Base-by-base conservation (phyloP, 2,113 vertebrate species). In the Melanocharis versteri region DNA sequence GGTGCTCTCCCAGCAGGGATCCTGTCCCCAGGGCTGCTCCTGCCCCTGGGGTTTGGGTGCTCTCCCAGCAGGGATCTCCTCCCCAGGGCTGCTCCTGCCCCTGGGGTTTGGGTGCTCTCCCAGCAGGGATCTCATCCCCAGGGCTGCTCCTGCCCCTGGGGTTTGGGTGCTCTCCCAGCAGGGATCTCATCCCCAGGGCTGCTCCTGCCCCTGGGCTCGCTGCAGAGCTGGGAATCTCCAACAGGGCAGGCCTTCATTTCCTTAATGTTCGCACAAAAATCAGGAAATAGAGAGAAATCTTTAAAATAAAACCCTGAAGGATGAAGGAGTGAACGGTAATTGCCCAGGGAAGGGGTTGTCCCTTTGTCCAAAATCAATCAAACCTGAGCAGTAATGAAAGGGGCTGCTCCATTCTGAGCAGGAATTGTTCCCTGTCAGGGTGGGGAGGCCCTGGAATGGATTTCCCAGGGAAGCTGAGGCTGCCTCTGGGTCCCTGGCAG, bases 361-460 rank as follows among this genome's bases (percentile, higher is more conserved):
- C 47, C 47, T 62, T 6, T 45, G 33, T 54, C 62, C 68, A 39
- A 11, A 35, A 28, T 50, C 62, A 61, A 6, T 39, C 76, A 54
- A 26, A 57, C 4, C 4, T 4, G 2, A 61, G 57, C 44, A 24
- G 26, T n/a, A 4, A 33, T 12, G 18, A 24, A 30, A 89, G 80
- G 45, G 28, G 8, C 31, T 83, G 20, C 64, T 60, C 31, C 0
- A 1, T 66, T 35, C 57, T 30, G 4, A 45, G 75, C 48, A 48
- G 42, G 58, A 73, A 57, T 42, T 53, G 26, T 9, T 33, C 56
- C 40, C 70, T 56, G 70, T 6, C 4, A 39, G 48, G 40, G 57
- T 18, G 39, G 33, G 10, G 0, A 35, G 9, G 20, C 2, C 3
- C 39, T 83, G 81, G 81, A 0, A 9, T 0, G 1, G 28, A 10